Percentiles rank a stretch among this genome's conserved stretches.
Conservation (phyloP, 2,113 vertebrate genomes). For the Sterna hirundo region DNA sequence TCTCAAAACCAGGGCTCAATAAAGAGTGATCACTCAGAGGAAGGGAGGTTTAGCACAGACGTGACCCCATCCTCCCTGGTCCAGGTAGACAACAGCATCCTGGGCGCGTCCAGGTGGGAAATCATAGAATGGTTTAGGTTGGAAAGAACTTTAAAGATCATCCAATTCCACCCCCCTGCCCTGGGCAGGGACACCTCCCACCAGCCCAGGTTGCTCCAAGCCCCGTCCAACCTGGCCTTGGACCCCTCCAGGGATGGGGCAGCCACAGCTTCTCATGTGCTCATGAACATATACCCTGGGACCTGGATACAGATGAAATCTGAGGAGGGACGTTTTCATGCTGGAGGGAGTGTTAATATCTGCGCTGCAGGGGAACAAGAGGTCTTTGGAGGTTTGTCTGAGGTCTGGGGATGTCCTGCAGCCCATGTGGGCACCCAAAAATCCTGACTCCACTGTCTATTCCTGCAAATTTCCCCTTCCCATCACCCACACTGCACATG, state of each 20-base stretch:
- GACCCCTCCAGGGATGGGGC: background rate
- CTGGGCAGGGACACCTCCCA: background rate
- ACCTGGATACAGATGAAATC: background rate
- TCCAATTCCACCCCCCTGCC: background rate
- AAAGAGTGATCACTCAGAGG: background rate
- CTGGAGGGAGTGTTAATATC: background rate
- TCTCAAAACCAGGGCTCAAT: background rate
- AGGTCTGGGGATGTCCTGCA: background rate
- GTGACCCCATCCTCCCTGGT: background rate
- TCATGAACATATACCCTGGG: fast-evolving
- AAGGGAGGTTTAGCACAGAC: background rate
- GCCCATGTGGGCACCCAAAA: background rate
- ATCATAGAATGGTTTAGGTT: background rate
- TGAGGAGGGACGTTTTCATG: background rate
- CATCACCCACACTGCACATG: fast-evolving
- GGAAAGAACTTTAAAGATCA: background rate
- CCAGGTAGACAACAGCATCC: background rate
- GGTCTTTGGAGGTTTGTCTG: background rate
- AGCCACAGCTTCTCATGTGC: background rate
- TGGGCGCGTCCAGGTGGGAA: background rate
- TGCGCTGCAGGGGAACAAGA: background rate
- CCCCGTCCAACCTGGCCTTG: background rate
- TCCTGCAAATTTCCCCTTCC: background rate
- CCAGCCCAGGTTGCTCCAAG: background rate
- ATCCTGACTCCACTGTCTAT: fast-evolving